Conservation (phyloP, 2,113 vertebrate species). For the Gallinago paraguaiae region DNA sequence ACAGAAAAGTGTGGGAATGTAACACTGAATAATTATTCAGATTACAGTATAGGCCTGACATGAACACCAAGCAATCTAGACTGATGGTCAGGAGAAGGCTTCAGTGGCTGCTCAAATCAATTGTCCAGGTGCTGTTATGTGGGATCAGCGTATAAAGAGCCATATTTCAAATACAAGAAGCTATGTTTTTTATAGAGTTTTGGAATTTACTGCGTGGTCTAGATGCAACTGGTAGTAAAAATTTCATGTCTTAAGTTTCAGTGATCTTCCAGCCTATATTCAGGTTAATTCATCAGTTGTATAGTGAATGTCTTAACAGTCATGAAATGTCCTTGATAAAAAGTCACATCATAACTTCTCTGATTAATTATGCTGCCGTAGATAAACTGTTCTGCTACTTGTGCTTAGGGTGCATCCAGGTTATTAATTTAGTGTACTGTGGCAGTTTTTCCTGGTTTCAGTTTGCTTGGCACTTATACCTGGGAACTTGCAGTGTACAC, state of each 20-base stretch:
- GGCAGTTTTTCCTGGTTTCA: background rate
- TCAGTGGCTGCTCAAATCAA: background rate
- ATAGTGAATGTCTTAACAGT: background rate
- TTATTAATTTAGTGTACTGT: background rate
- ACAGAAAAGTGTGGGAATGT: background rate
- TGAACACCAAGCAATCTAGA: background rate
- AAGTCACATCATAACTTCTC: background rate
- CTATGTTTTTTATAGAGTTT: background rate
- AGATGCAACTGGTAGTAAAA: background rate
- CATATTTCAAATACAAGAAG: background rate
- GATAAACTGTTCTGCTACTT: background rate
- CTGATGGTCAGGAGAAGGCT: background rate
- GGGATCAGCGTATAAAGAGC: background rate
- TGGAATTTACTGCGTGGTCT: background rate
- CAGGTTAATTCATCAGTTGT: background rate
- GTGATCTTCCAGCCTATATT: background rate
- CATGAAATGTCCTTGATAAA: background rate
- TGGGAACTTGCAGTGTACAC: background rate
- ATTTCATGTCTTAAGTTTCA: background rate
- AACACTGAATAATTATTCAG: background rate
- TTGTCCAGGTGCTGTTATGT: background rate
- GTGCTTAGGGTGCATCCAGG: background rate
- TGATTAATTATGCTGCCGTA: background rate
- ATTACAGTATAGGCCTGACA: background rate
- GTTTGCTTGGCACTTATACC: background rate